Base-by-base conservation (phyloP, 2,113 vertebrate genomes). In the Lagopus leucura region DNA sequence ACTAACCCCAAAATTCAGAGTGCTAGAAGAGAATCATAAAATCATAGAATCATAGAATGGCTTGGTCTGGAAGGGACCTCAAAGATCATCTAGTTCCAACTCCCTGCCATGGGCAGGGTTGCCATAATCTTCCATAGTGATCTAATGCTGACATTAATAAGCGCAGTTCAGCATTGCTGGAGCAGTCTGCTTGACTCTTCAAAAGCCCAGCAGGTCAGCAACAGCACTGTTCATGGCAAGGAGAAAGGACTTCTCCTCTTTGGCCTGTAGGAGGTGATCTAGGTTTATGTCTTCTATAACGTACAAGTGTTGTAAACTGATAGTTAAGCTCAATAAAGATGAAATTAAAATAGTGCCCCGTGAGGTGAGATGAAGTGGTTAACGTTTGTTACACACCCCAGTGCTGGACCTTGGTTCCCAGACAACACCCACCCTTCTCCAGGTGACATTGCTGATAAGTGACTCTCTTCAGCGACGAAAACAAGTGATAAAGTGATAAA, bases 351-450 rank as follows among this genome's bases (percentile, higher is more conserved):
- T 82, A 83, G 47, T 64, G 71, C 84, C 79, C 80, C 52, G 25
- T 75, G 65, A 67, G 72, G 55, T 83, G 88, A 22, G 63, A 47
- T 78, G 78, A 79, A 94, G 81, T 86, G 82, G 94, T 95, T 98
- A 96, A 97, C 97, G 75, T 96, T 97, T 96, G 89, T 93, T 90
- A 36, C 85, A 47, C 93, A 75, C 77, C 40, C 86, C 70, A 52
- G 40, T 87, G 85, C 71, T 96, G 96, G 82, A 97, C 97, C 97
- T 97, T 97, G 96, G 78, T 90, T 95, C 92, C 86, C 91, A 89
- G 80, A 90, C 79, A 84, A 92, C 86, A 61, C 90, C 89, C 76
- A 45, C 90, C n/a, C 3, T 54, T 82, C 92, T 90, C 0, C 27
- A 75, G 86, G 94, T 90, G 78, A 95, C 88, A 65, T 6, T 83